Percentiles rank a stretch among this genome's conserved stretches.
Conservation (phyloP, 1,140 invertebrate genomes). For the Liolophura sinensis region DNA sequence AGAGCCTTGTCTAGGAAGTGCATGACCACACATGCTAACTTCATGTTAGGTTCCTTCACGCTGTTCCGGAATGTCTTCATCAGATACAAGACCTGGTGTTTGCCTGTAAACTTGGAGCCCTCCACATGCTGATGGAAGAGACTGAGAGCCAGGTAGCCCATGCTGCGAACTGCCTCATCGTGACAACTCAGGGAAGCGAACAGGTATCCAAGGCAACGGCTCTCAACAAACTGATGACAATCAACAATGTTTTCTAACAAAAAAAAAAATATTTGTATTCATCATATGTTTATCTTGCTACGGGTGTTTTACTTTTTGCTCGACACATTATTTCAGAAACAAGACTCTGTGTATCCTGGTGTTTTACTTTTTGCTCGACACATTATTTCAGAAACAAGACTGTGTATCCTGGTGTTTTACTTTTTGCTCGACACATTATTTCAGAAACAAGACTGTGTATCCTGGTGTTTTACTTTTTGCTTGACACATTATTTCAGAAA, state of each 20-base stretch:
- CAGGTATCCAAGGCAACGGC: conserved; percentile 68
- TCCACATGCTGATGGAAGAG: conserved; percentile 72
- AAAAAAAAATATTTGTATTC: neutral
- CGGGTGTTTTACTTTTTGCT: neutral
- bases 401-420: no score
- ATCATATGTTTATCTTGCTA: neutral
- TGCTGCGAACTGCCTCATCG: conserved; percentile 64
- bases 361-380: no score
- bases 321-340: neutral
- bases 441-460: no score
- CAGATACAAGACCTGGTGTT: conserved; percentile 45
- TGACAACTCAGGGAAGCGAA: conserved; percentile 68
- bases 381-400: no score
- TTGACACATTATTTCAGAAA: no score
- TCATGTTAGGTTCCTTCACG: conserved; percentile 61
- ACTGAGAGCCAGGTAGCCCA: conserved; percentile 69
- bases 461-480: no score
- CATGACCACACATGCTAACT: conserved; percentile 69
- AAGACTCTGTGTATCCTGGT: no score
- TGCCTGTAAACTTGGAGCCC: conserved; percentile 66
- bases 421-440: no score
- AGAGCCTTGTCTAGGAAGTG: conserved; percentile 72
- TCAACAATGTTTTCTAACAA: conserved; percentile 59
- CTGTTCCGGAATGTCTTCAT: conserved; percentile 34
- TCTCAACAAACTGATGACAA: conserved; percentile 68